These are phyloP conservation scores for Acanthosepion lycidas DNA, from an alignment of 2,888 invertebrate genomes.

Conservation along the genomic window DNA sequence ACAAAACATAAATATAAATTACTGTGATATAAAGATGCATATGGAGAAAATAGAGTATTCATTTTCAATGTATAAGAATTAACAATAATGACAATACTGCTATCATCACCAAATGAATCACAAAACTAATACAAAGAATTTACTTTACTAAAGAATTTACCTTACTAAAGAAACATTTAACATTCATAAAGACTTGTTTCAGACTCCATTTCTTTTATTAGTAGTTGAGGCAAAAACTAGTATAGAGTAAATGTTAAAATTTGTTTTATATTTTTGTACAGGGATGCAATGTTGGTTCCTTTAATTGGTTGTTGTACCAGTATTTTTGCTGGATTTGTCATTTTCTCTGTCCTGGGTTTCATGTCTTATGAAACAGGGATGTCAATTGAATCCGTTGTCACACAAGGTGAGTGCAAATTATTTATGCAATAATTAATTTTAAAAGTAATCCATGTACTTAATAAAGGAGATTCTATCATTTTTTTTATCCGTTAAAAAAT, in stretches of 20 bases:
- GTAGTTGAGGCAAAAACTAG: background rate
- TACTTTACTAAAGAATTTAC: no score
- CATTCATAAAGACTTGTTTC: no score
- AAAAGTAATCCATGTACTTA: background rate
- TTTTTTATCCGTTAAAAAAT: background rate
- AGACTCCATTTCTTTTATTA: no score
- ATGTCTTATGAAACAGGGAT: constrained; percentile 75
- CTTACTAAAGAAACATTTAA: no score
- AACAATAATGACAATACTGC: no score
- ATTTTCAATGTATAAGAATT: no score
- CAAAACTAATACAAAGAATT: no score
- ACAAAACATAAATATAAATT: no score
- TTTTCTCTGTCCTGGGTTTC: constrained; percentile 79
- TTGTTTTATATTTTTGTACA: constrained; percentile 52
- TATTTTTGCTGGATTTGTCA: constrained; percentile 74
- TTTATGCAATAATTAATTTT: no score
- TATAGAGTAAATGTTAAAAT: background rate
- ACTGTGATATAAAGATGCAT: no score
- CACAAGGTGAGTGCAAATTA: constrained; percentile 67
- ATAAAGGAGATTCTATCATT: background rate
- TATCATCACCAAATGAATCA: no score
- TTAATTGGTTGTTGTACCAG: constrained; percentile 73
- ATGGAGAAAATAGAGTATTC: no score
- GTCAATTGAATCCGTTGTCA: constrained; percentile 73
- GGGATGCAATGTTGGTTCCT: constrained; percentile 73